These are phyloP conservation scores for Hipposideros larvatus DNA, from an alignment of 2,797 vertebrate species.

Conservation along the genomic window DNA sequence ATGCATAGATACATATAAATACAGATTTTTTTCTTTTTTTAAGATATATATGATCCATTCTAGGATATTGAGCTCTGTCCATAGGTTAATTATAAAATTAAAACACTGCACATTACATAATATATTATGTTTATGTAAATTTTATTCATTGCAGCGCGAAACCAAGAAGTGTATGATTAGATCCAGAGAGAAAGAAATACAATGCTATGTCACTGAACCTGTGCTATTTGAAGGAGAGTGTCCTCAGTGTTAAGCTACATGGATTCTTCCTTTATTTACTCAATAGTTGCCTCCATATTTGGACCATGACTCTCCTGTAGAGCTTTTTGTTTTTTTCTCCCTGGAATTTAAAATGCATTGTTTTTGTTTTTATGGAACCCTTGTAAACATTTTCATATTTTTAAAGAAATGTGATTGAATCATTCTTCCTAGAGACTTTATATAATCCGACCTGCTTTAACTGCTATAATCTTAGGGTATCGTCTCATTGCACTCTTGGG, in stretches of 20 bases:
- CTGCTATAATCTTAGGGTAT: background rate
- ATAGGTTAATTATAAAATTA: background rate
- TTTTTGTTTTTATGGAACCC: background rate
- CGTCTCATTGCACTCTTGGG: background rate
- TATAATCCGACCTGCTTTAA: background rate
- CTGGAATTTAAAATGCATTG: background rate
- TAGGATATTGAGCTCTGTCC: background rate
- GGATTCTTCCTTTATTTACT: background rate
- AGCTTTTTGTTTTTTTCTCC: background rate
- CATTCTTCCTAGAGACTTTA: background rate
- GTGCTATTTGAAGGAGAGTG: slow-evolving; percentile 8
- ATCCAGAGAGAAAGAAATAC: background rate
- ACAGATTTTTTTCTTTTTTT: background rate
- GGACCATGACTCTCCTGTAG: background rate
- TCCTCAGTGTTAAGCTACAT: background rate
- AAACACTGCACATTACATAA: background rate
- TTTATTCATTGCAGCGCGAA: slow-evolving; percentile 1
- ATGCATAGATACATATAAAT: background rate
- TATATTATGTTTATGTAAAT: background rate
- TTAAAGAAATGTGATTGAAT: slow-evolving; percentile 6
- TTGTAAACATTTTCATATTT: background rate
- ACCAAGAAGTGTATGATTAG: background rate
- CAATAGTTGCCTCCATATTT: background rate
- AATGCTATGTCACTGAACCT: background rate
- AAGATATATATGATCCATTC: background rate